Percentiles rank a stretch among this genome's conserved stretches.
Evolutionary conservation across 2,797 vertebrate species (phyloP).

Genomic region (Rhodeus uyekii): DNA sequence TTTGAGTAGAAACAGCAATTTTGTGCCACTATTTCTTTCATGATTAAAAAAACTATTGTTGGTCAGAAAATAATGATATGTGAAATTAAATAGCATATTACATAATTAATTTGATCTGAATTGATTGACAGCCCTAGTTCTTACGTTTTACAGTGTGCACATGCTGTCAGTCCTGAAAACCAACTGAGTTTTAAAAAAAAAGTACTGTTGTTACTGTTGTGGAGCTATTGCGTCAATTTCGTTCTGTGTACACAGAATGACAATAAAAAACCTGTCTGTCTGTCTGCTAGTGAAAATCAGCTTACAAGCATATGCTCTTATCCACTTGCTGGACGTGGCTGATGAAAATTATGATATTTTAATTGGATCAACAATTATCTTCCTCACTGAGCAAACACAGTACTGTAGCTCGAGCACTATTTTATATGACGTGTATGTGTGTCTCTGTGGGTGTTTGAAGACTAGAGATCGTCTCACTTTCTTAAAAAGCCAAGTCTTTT

Average conservation of each 20-base stretch:
- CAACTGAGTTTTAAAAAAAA: too few relatives aligned
- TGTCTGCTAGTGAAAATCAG: constrained; percentile 45
- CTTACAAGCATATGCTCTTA: constrained; percentile 66
- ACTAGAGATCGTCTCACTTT: constrained; percentile 1
- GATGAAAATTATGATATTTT: constrained; percentile 71
- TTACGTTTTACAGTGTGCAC: background rate
- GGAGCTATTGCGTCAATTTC: too few relatives aligned
- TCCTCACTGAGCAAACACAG: constrained; percentile 27
- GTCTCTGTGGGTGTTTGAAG: background rate
- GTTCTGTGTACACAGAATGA: too few relatives aligned
- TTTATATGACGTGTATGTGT: background rate
- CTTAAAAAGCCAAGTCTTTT: background rate
- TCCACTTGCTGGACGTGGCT: constrained; percentile 61
- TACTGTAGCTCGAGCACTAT: constrained; percentile 1
- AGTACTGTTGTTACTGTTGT: too few relatives aligned
- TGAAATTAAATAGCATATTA: background rate
- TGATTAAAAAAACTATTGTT: too few relatives aligned
- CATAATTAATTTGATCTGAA: background rate
- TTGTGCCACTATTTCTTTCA: too few relatives aligned
- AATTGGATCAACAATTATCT: constrained; percentile 71
- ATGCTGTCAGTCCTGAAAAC: background rate
- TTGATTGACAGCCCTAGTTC: background rate
- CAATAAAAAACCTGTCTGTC: too few relatives aligned
- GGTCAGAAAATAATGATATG: background rate
- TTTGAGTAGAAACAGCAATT: background rate